A percentile compares a stretch with the other conserved stretches of the same genome.
These are phyloP conservation scores for Virgularia gustaviana DNA, from an alignment of 92 coral and sea anemone species.

Conservation along the genomic window DNA sequence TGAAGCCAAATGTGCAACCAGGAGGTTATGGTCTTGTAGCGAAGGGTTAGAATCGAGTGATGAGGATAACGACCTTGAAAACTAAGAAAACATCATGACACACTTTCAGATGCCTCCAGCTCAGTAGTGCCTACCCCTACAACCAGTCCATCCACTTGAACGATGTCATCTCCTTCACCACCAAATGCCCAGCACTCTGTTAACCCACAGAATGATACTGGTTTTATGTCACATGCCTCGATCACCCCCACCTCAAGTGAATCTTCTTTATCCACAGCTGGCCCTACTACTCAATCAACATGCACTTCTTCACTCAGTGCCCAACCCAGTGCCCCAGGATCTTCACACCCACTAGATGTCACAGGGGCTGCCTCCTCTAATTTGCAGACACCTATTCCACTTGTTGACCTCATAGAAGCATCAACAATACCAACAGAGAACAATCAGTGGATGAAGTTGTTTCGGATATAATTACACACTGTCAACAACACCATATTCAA, in stretches of 20 bases:
- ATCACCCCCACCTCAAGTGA: background rate
- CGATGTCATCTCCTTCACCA: background rate
- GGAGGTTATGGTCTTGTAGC: conserved; percentile 5
- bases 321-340: background rate
- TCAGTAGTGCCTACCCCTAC: background rate
- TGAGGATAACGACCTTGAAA: background rate
- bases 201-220: background rate
- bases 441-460: conserved; percentile 33
- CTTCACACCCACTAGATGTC: no score
- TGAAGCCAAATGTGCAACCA: no score
- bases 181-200: background rate
- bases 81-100: background rate
- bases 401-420: conserved; percentile 18
- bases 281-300: background rate
- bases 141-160: background rate
- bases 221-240: background rate
- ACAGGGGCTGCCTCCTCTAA: background rate
- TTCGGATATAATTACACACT: background rate
- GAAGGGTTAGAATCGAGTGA: conserved; percentile 1
- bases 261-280: background rate
- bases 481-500: background rate
- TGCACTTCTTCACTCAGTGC: background rate
- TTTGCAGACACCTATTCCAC: background rate
- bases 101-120: background rate
- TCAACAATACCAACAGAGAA: background rate